Evolutionary conservation across 2,797 vertebrate genomes (phyloP).

Genomic region (Ctenopoma kingsleyae): DNA sequence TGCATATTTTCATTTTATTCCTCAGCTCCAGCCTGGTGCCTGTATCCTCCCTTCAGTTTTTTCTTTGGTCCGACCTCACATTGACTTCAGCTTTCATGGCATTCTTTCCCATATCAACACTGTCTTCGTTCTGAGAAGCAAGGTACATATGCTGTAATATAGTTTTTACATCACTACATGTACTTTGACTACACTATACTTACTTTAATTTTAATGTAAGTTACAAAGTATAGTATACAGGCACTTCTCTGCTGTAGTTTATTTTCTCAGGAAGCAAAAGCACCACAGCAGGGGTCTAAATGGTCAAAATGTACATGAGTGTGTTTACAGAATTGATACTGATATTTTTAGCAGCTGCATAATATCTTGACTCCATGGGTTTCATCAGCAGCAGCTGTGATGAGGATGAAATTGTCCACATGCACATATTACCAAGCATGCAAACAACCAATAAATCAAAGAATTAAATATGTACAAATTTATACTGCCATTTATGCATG

Average conservation of each 20-base stretch:
- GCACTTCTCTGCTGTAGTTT: background rate
- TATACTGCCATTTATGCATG: background rate
- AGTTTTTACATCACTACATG: background rate
- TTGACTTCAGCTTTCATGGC: constrained; percentile 98
- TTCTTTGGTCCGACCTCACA: constrained; percentile 97
- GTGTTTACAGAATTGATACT: constrained; percentile 31
- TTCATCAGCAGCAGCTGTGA: constrained; percentile 29
- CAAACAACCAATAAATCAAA: constrained; percentile 16
- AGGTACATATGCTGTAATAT: constrained; percentile 83
- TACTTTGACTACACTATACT: background rate
- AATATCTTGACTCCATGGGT: constrained; percentile 18
- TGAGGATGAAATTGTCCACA: constrained; percentile 13
- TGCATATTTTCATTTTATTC: constrained; percentile 35
- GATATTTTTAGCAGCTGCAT: constrained; percentile 40
- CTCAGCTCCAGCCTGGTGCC: constrained; percentile 94
- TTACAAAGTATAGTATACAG: background rate
- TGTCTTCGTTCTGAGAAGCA: constrained; percentile 96
- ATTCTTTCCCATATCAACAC: constrained; percentile 99
- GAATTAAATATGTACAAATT: background rate
- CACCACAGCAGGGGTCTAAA: constrained; percentile 8
- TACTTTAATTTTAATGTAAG: no score
- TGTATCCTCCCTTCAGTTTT: constrained; percentile 97
- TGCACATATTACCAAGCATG: constrained; percentile 10
- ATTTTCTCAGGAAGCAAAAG: background rate
- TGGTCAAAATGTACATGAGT: constrained; percentile 25